phyloP scores from a whole-genome alignment of 2,888 invertebrate species.

The Sesamia inferens region DNA sequence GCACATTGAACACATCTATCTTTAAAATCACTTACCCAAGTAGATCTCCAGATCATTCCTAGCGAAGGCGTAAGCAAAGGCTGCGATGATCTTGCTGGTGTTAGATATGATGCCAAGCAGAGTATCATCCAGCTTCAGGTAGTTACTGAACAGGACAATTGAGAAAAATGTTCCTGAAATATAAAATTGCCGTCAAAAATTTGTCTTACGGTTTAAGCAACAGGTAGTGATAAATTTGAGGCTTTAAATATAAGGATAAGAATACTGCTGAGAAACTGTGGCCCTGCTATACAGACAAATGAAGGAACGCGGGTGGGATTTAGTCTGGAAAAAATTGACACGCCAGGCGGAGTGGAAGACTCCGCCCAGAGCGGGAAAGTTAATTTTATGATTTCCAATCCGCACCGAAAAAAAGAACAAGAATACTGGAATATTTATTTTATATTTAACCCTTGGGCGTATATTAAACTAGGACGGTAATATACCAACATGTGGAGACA shows the following conservation, averaged over 20 bases:
- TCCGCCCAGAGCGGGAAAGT: no score
- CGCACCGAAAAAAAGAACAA: no score
- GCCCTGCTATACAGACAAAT: no score
- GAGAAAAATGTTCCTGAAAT: constrained; percentile 93
- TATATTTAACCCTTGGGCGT: background rate
- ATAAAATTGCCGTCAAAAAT: background rate
- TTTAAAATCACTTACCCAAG: constrained; percentile 88
- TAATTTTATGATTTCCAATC: no score
- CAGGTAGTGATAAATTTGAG: no score
- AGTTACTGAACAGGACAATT: constrained; percentile 95
- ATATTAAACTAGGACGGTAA: background rate
- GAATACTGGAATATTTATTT: background rate
- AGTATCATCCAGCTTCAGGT: constrained; percentile 95
- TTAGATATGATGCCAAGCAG: constrained; percentile 95
- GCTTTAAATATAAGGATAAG: no score
- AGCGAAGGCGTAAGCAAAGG: constrained; percentile 96
- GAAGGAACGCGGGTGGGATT: no score
- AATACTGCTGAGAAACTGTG: no score
- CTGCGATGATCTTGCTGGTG: constrained; percentile 95
- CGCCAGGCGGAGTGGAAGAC: no score
- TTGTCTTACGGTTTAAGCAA: background rate
- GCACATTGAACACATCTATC: background rate
- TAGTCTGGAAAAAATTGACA: no score
- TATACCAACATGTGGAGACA: background rate
- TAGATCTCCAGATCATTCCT: constrained; percentile 94